Percentiles rank a stretch among this genome's conserved stretches.
Conservation (phyloP, 1,140 invertebrate genomes). For the Drosophila rufa region DNA sequence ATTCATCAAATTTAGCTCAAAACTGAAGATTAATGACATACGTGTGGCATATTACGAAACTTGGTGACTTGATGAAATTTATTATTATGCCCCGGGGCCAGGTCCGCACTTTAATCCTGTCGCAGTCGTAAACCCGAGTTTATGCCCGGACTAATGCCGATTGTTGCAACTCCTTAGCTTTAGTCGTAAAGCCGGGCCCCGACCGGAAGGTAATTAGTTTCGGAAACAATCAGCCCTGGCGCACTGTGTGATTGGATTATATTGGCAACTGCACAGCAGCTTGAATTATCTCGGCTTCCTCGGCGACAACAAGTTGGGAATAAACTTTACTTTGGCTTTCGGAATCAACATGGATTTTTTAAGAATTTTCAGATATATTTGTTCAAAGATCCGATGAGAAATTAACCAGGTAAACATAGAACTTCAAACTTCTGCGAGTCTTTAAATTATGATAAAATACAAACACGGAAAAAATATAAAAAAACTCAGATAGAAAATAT, state of each 20-base stretch:
- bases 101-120: constrained; percentile 35
- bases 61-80: constrained; percentile 83
- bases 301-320: not conserved
- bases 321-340: too few species aligned
- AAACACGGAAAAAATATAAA: not conserved
- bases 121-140: constrained; percentile 49
- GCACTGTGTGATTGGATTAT: constrained; percentile 32
- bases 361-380: too few species aligned
- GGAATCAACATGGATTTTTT: too few species aligned
- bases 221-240: constrained; percentile 33
- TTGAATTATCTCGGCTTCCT: not conserved
- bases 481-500: not conserved
- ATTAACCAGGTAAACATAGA: not conserved
- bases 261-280: not conserved
- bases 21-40: constrained; percentile 83
- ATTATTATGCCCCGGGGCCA: constrained; percentile 57
- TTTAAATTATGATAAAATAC: not conserved
- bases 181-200: constrained; percentile 24
- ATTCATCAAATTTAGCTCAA: constrained; percentile 83
- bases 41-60: constrained; percentile 82
- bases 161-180: constrained; percentile 54
- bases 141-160: constrained; percentile 44
- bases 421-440: not conserved
- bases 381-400: too few species aligned
- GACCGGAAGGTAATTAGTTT: constrained; percentile 39